These are phyloP conservation scores for Drosophila longiperda DNA, from an alignment of 2,888 invertebrate species.

Conservation along the genomic window DNA sequence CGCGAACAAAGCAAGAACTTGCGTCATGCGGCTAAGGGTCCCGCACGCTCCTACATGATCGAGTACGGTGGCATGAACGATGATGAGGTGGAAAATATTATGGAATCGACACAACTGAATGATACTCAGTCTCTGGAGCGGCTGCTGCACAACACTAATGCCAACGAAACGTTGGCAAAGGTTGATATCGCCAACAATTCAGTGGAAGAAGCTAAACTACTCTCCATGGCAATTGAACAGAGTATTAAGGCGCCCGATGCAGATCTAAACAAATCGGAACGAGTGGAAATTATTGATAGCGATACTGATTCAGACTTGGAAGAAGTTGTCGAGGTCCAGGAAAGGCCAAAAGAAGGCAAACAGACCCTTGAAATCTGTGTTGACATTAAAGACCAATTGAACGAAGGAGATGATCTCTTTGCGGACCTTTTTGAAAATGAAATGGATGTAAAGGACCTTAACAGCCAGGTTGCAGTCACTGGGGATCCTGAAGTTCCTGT, in stretches of 20 bases:
- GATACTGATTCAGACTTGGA: constrained; percentile 80
- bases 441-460: neutral
- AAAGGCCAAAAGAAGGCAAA: constrained; percentile 22
- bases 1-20: constrained; percentile 81
- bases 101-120: constrained; percentile 82
- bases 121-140: constrained; percentile 59
- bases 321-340: constrained; percentile 43
- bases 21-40: constrained; percentile 85
- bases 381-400: constrained; percentile 85
- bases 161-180: neutral
- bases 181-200: constrained; percentile 37
- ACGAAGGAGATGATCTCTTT: constrained; percentile 88
- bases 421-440: constrained; percentile 88
- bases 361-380: constrained; percentile 84
- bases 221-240: constrained; percentile 48
- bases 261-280: constrained; percentile 1
- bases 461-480: neutral
- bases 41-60: constrained; percentile 90
- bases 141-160: constrained; percentile 22
- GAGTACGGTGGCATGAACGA: constrained; percentile 91
- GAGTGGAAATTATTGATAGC: constrained; percentile 37
- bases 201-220: constrained; percentile 50
- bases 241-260: constrained; percentile 24
- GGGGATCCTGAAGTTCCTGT: neutral
- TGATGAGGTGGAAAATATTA: constrained; percentile 88